These are phyloP conservation scores for Aurelia coerulea DNA, from an alignment of 30 jellyfish, hydroid and myxozoan genomes.

Conservation along the genomic window DNA sequence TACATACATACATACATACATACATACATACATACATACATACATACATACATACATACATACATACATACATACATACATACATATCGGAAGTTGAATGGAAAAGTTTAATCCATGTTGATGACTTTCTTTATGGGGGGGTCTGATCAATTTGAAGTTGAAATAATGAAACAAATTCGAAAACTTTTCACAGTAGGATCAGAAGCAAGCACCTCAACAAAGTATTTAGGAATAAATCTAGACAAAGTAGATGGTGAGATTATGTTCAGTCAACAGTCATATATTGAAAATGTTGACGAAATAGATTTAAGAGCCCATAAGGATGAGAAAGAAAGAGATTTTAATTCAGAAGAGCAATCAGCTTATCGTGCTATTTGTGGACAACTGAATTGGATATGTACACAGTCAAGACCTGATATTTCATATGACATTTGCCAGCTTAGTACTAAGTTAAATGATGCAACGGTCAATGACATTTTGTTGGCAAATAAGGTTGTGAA, in stretches of 20 bases:
- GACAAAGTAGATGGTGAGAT: conserved; percentile 14
- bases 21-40: too few species aligned
- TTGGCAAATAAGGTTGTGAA: conserved; percentile 26
- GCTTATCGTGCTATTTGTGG: conserved; percentile 9
- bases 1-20: too few species aligned
- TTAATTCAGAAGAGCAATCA: conserved; percentile 2
- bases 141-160: conserved; percentile 17
- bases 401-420: conserved; percentile 40
- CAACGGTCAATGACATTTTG: background rate
- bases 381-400: conserved; percentile 22
- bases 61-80: too few species aligned
- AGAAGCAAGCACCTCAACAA: background rate
- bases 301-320: conserved; percentile 19
- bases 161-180: background rate
- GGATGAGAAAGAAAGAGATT: conserved; percentile 33
- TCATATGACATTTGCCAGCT: conserved; percentile 12
- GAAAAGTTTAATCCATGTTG: conserved; percentile 3
- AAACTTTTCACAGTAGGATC: conserved; percentile 6
- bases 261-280: conserved; percentile 36
- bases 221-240: conserved; percentile 16
- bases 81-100: too few species aligned
- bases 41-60: too few species aligned
- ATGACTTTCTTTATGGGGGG: conserved; percentile 29
- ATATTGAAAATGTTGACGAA: conserved; percentile 23
- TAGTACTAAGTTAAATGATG: background rate